Base-by-base conservation (phyloP, 2,113 vertebrate species). In the Indicator maculatus region DNA sequence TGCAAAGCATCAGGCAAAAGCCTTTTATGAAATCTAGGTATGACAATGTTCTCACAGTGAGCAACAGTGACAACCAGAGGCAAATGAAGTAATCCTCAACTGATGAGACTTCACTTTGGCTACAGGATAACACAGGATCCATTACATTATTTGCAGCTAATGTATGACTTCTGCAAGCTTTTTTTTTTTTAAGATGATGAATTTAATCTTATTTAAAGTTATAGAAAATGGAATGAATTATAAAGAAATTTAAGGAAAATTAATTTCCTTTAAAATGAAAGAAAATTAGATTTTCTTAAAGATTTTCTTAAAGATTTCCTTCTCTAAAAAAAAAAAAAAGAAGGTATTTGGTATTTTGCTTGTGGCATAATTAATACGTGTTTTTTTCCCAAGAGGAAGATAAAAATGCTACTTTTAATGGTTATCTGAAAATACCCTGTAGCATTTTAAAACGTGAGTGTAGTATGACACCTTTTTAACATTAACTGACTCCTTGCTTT, bases 161-260 rank as follows among this genome's bases (percentile, higher is more conserved):
- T 21, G 2, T 2, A 4, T 33, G 47, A 41, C 7, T 50, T 75
- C 8, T 0, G 0, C 3, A 65, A 50, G 2, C 0, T 45, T 50
- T 36, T 36, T 36, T 38, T 17, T 33, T 19, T 64, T 64, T 77
- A 19, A 33, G 21, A 59, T 14, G 1, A 36, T 45, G 7, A 18
- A 4, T 33, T 78, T 44, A 61, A 38, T 33, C 6, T 52, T 50
- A 50, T 63, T 86, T 86, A 47, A 84, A 80, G 72, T 23, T 60
- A 10, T 28, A 28, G 14, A 92, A 67, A 1, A 84, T 21, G 30
- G 33, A 70, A 74, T 52, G 81, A 31, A 75, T 64, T 58, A 30
- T 38, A 24, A 53, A 82, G 12, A 89, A 52, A 59, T 20, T 12
- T 13, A 77, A 27, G 12, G 11, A 50, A 91, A 71, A 52, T 63